Evolutionary conservation across 2,888 invertebrate genomes (phyloP), one percentile per base, ranked within the genome.

Genomic region (Stenolophus ochropezus): DNA sequence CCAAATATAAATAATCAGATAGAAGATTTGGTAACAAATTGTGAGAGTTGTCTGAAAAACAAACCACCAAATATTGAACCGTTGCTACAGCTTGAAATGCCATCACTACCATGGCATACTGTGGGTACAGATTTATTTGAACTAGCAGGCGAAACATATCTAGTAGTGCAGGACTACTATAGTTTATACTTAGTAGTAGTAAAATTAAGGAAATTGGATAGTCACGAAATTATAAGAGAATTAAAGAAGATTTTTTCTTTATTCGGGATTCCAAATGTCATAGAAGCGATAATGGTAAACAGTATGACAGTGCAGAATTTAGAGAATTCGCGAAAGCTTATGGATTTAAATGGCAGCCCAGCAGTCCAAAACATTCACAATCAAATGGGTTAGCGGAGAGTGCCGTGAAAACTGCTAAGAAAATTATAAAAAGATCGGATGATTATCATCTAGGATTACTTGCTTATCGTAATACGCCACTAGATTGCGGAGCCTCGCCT

Each of bases 121-220:
- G 27, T 85, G 14, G 84, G 84, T 2, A 82, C 82, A 20, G 85
- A 85, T 81, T 61, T 86, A 11, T 86, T 85, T 82, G 73, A 85
- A 42, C 79, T 83, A n/a, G 61, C 83, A 21, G 80, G 78, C 5
- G 81, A 83, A 47, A 73, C 80, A 25, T 85, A 84, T 51, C 73
- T 86, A n/a, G 73, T 86, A 33, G 61, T 86, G 33, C 84, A 85
- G 0, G 85, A 86, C 80, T 73, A 71, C n/a, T 85, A 84, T 82
- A 85, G 84, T 2, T 84, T 83, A 80, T 86, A 76, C 82, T 83
- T 84, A 5, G 85, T 86, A 84, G 51, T 85, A 6, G 73, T 73
- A 11, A 25, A 79, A 58, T 73, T 85, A 65, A 75, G 1, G 18
- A 49, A 49, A 1, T 16, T 3, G 14, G n/a, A 1, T n/a, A 2